phyloP scores from a whole-genome alignment of 2,113 vertebrate species.

The Carollia perspicillata region DNA sequence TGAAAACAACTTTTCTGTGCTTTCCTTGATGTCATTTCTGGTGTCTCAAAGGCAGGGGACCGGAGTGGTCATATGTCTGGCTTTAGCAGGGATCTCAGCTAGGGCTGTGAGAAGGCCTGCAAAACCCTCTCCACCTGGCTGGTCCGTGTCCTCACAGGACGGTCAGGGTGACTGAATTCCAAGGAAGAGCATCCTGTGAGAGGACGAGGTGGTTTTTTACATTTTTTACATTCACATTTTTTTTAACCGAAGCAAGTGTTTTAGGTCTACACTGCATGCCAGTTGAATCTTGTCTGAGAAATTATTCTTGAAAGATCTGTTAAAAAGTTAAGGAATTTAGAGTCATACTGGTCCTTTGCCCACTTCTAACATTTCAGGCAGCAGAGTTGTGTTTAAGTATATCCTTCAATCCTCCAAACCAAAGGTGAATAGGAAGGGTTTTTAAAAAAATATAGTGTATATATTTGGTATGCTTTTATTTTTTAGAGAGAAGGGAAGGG shows the following conservation, averaged over 20 bases:
- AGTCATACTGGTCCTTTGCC: not conserved
- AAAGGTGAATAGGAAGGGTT: not conserved
- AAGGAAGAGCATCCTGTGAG: not conserved
- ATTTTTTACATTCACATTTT: no score
- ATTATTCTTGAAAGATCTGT: not conserved
- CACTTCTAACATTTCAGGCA: not conserved
- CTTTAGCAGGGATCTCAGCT: not conserved
- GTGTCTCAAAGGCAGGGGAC: not conserved
- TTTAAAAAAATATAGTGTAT: not conserved
- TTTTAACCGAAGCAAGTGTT: not conserved
- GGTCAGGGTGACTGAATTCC: not conserved
- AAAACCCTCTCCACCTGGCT: not conserved
- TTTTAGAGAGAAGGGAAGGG: no score
- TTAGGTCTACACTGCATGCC: not conserved
- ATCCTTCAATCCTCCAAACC: not conserved
- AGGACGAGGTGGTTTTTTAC: not conserved
- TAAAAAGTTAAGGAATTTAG: not conserved
- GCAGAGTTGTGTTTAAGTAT: not conserved
- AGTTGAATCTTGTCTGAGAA: constrained; percentile 8
- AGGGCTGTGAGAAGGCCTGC: not conserved
- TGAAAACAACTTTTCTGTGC: not conserved
- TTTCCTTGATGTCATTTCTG: not conserved
- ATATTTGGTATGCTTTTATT: no score
- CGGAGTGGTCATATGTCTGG: not conserved
- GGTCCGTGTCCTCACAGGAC: not conserved